These are phyloP conservation scores for Strigops habroptila DNA, from an alignment of 2,113 vertebrate species.

Conservation along the genomic window DNA sequence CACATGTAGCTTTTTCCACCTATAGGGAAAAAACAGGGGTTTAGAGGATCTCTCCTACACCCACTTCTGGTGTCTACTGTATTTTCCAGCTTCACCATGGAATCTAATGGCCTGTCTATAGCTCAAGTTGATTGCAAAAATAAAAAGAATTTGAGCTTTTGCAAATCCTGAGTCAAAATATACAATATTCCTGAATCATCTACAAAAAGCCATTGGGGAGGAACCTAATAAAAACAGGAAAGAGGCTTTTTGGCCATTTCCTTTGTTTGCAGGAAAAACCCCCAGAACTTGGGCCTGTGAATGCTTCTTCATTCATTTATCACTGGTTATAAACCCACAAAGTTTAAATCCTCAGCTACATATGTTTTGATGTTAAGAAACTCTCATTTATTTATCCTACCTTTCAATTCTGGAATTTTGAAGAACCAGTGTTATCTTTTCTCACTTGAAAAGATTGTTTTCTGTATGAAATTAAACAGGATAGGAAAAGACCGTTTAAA, in stretches of 20 bases:
- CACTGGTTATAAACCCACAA: not conserved
- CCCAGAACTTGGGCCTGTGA: not conserved
- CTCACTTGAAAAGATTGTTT: not conserved
- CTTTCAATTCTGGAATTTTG: not conserved
- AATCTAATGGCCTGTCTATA: not conserved
- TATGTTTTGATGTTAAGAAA: not conserved
- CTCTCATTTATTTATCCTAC: not conserved
- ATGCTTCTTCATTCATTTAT: not conserved
- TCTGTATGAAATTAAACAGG: not conserved
- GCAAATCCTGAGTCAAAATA: not conserved
- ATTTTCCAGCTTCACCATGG: not conserved
- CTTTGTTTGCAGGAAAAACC: not conserved
- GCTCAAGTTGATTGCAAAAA: not conserved
- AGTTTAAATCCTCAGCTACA: not conserved
- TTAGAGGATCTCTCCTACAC: not conserved
- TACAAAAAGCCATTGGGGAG: not conserved
- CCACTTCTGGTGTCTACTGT: not conserved
- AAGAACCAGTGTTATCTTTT: not conserved
- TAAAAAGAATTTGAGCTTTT: slow-evolving; percentile 7
- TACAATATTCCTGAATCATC: not conserved
- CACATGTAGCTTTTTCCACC: not conserved
- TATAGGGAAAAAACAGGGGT: not conserved
- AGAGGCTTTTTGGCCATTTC: not conserved
- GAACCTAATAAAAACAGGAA: not conserved
- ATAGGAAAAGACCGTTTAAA: not conserved